Evolutionary conservation across 2,888 invertebrate species (phyloP), one percentile per base, ranked within the genome.

Genomic region (Pterostichus niger): DNA sequence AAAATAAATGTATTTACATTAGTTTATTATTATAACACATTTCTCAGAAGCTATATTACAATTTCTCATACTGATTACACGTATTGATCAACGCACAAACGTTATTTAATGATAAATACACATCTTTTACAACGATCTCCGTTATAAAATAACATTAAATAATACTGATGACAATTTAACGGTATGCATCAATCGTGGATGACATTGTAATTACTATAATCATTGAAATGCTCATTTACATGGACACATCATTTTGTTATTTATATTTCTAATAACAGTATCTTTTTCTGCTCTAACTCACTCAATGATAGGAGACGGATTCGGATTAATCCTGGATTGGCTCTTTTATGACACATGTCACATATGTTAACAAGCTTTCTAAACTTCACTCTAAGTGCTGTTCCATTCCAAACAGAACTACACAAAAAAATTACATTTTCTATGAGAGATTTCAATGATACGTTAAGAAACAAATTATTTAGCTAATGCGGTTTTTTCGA

Each of bases 201-300:
- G 49, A 56, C 17, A 56, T 56, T 56, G 56, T 56, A 56, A 56
- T 56, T 56, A 56, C 24, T 7, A 56, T 24, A 56, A 56, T 56
- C 56, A 56, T 13, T 13, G 15, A 17, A 13, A 17, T 17, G 6
- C 9, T 17, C 56, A 17, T 56, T 56, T 56, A 56, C 56, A 56
- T 52, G 13, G 52, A 2, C n/a, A n/a, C 11, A 1, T 24, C 24
- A 56, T 56, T 56, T 24, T 56, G 56, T 2, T 49, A 49, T 49
- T 49, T 49, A 49, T 56, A 56, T 56, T 2, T 17, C 24, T 24
- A 52, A 56, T 24, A 52, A 56, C 56, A 15, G 56, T 56, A 56
- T 0, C 15, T 56, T 56, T 56, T 56, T 56, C 56, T 56, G 56
- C 56, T 56, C 56, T 56, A 56, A 56, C 56, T 56, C n/a, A 56